Conservation (phyloP, 1,140 invertebrate genomes). For the Ceratina australensis region DNA sequence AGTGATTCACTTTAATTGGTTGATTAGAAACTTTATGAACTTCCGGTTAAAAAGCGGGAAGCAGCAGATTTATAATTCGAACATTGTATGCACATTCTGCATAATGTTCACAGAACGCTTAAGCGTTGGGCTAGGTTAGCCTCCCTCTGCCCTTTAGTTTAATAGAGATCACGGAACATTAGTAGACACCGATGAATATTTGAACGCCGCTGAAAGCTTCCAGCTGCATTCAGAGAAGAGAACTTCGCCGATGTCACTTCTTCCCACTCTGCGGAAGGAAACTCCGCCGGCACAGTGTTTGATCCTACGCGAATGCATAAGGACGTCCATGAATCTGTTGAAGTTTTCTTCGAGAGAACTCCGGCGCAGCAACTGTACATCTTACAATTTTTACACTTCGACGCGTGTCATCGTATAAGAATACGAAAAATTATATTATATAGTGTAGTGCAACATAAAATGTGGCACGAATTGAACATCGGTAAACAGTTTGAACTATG, state of each 20-base stretch:
- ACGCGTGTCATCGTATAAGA: not conserved
- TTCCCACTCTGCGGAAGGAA: not conserved
- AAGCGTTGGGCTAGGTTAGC: not conserved
- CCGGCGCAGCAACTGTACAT: not conserved
- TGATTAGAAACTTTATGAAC: too few species aligned
- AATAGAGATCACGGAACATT: slow-evolving; percentile 21
- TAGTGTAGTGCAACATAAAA: too few species aligned
- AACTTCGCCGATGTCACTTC: not conserved
- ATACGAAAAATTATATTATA: not conserved
- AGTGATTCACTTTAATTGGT: too few species aligned
- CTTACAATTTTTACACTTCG: not conserved
- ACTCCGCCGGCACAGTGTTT: not conserved
- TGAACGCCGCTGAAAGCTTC: slow-evolving; percentile 22
- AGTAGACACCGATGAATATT: slow-evolving; percentile 24
- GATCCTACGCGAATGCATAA: slow-evolving; percentile 10
- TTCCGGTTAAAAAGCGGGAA: too few species aligned
- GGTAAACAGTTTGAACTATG: too few species aligned
- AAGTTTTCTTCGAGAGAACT: not conserved
- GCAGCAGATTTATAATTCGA: not conserved
- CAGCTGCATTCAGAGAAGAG: not conserved
- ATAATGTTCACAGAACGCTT: slow-evolving; percentile 5
- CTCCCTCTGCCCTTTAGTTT: too few species aligned
- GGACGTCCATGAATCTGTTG: not conserved
- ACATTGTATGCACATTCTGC: not conserved
- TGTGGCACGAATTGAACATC: too few species aligned